These are phyloP conservation scores for Muntiacus reevesi DNA, from an alignment of 2,113 vertebrate genomes.

Conservation along the genomic window DNA sequence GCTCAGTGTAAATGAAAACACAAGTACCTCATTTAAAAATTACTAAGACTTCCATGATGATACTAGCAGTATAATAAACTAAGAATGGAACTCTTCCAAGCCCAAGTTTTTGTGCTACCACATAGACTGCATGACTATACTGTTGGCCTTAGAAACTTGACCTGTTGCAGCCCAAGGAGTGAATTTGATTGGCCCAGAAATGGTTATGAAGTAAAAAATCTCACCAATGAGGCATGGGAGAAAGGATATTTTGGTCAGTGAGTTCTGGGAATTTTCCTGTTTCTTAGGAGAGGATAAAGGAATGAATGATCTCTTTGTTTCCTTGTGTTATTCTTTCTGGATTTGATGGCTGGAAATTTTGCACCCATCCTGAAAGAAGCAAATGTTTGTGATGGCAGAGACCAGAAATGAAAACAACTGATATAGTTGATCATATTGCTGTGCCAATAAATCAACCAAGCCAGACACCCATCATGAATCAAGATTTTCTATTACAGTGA, in stretches of 20 bases:
- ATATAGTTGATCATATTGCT: background rate
- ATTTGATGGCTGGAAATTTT: background rate
- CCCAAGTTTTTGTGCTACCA: fast-evolving
- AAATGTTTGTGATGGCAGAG: background rate
- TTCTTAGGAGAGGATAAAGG: background rate
- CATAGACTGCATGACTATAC: background rate
- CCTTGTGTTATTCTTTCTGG: background rate
- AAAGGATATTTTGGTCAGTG: background rate
- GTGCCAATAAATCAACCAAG: background rate
- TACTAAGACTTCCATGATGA: background rate
- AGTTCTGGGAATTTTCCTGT: background rate
- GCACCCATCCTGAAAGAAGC: background rate
- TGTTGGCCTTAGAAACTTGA: background rate
- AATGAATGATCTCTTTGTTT: background rate
- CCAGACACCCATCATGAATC: background rate
- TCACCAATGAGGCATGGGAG: background rate
- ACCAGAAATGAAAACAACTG: background rate
- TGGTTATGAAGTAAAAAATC: background rate
- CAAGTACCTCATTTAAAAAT: background rate
- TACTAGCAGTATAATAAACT: background rate
- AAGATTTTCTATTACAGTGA: background rate
- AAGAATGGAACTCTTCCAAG: background rate
- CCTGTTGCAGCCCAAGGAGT: background rate
- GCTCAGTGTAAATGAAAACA: background rate
- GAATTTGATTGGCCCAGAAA: background rate